Base-by-base conservation (phyloP, 2,888 invertebrate genomes). In the Nemoura dubitans region DNA sequence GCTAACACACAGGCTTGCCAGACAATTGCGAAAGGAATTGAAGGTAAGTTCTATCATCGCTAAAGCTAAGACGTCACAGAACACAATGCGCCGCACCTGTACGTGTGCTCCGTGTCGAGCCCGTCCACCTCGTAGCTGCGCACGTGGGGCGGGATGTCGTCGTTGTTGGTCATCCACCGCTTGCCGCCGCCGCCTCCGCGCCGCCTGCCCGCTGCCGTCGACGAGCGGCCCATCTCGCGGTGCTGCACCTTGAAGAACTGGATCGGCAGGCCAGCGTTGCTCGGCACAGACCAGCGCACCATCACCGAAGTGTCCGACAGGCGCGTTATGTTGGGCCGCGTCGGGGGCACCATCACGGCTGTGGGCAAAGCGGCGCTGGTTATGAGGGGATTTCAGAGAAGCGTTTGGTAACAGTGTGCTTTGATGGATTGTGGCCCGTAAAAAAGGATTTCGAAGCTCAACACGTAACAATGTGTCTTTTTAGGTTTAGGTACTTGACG, bases 271-370 rank as follows among this genome's bases (percentile, higher is more conserved):
- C 98, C 98, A 83, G 94, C 95, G 90, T 97, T 97, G 28, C 94
- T 93, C 0, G 96, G 96, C 0, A 97, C 96, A 21, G 93, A 93
- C 98, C 98, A 99, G 42, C 97, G 94, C 16, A 98, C 95, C 96
- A 98, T 97, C 0, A 98, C 98, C 14, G 98, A 96, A 81, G 96
- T 95, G 90, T 98, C 98, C 0, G 96, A 96, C 85, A 98, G 92
- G 29, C 98, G 94, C 0, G 97, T 96, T 77, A 99, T 95, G 89
- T 96, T 96, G 0, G 98, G 98, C 27, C 94, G 95, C 0, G 96
- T 95, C 0, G 98, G 98, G 0, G 98, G 98, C 84, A 97, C 95
- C 94, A 98, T 94, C 29, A 95, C 93, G 81, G 86, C 87, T 88
- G 83, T 14, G n/a, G 77, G 78, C 10, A 10, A 84, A n/a, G n/a